Conservation (phyloP, 2,113 vertebrate genomes). For the Tetrao urogallus region DNA sequence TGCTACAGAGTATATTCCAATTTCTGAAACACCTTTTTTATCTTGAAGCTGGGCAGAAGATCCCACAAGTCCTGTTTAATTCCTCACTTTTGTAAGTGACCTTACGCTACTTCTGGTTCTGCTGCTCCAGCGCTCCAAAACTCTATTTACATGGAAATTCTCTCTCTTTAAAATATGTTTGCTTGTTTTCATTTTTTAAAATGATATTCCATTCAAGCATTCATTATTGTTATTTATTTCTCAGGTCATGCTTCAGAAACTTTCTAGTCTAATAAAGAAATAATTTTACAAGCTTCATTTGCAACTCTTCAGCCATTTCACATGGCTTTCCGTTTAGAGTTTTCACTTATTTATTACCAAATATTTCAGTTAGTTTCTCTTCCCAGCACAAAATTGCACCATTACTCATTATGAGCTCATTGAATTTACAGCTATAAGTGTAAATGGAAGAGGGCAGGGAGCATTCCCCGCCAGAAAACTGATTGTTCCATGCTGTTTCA, state of each 20-base stretch:
- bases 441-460: neutral
- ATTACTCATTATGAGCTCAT: neutral
- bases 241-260: neutral
- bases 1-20: neutral
- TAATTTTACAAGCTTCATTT: neutral
- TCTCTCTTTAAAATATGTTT: neutral
- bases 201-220: neutral
- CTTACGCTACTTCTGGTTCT: neutral
- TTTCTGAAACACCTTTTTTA: neutral
- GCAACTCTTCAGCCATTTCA: neutral
- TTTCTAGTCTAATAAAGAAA: neutral
- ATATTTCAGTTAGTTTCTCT: constrained; percentile 3
- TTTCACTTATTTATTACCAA: neutral
- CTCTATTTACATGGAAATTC: neutral
- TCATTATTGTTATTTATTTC: neutral
- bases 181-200: neutral
- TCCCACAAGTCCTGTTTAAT: neutral
- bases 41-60: neutral
- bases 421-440: constrained; percentile 27
- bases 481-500: neutral
- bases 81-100: neutral
- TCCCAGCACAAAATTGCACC: neutral
- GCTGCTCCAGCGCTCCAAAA: neutral
- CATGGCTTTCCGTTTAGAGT: neutral
- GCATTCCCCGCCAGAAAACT: neutral